Percentiles rank a stretch among this genome's conserved stretches.
Conservation (phyloP, 2,797 vertebrate genomes). For the Megalops cyprinoides region DNA sequence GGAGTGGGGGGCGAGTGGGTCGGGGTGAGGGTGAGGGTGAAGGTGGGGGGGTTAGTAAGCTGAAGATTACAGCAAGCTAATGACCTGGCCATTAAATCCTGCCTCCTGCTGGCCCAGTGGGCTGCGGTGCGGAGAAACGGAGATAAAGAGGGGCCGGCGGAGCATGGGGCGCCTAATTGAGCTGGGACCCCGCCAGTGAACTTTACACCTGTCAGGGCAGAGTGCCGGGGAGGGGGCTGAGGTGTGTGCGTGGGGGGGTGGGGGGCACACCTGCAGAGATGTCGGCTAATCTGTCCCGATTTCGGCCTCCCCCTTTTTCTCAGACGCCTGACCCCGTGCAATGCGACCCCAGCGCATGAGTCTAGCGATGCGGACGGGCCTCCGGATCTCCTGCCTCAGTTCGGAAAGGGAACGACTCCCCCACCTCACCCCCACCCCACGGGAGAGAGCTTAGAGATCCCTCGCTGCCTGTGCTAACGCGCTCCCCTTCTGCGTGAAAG, state of each 20-base stretch:
- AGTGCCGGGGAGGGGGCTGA: slow-evolving; percentile 25
- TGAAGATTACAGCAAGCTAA: slow-evolving; percentile 39
- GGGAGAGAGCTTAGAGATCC: not conserved
- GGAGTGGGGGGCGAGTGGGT: not conserved
- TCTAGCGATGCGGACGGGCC: not conserved
- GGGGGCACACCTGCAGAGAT: slow-evolving; percentile 46
- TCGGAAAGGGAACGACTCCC: slow-evolving; percentile 25
- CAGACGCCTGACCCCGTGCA: not conserved
- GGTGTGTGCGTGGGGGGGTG: slow-evolving; percentile 38
- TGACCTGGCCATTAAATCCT: slow-evolving; percentile 35
- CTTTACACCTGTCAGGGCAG: slow-evolving; percentile 40
- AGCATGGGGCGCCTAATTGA: slow-evolving; percentile 45
- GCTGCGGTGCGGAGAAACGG: slow-evolving; percentile 41
- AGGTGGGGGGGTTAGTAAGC: not conserved
- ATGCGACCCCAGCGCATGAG: not conserved
- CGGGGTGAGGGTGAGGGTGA: slow-evolving; percentile 6
- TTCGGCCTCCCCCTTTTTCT: slow-evolving; percentile 25
- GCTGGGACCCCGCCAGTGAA: slow-evolving; percentile 50
- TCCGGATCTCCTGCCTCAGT: slow-evolving; percentile 29
- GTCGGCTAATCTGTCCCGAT: slow-evolving; percentile 36
- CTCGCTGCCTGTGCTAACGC: not conserved
- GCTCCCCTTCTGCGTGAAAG: not conserved
- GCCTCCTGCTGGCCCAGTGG: slow-evolving; percentile 42
- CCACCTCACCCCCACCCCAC: too few relatives aligned
- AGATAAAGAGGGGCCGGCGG: slow-evolving; percentile 57